Evolutionary conservation across 2,888 invertebrate species (phyloP).

Genomic region (Eretmocerus hayati): DNA sequence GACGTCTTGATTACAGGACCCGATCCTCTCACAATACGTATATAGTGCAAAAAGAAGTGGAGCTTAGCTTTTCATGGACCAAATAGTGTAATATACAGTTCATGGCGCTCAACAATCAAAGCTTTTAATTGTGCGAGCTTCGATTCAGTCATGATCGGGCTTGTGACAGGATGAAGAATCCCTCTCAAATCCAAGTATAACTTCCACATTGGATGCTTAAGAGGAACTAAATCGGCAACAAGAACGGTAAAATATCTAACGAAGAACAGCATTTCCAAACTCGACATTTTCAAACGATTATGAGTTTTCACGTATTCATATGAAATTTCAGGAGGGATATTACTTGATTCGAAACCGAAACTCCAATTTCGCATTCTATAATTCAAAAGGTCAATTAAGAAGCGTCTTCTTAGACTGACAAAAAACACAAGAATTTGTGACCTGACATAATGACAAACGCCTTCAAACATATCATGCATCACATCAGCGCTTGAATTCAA

Average conservation of each 20-base stretch:
- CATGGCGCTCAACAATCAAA: background rate
- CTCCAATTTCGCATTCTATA: background rate
- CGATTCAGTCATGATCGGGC: background rate
- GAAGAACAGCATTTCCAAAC: background rate
- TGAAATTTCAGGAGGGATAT: background rate
- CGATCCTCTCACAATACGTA: background rate
- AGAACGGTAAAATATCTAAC: background rate
- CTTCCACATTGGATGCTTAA: background rate
- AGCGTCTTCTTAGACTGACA: background rate
- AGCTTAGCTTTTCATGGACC: background rate
- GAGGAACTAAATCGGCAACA: background rate
- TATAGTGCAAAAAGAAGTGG: conserved; percentile 2
- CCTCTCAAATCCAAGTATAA: background rate
- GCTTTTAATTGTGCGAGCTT: background rate
- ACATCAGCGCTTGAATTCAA: background rate
- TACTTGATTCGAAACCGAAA: background rate
- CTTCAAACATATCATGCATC: background rate
- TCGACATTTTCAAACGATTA: background rate
- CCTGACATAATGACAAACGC: background rate
- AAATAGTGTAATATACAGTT: background rate
- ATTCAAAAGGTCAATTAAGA: background rate
- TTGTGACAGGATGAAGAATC: background rate
- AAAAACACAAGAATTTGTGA: background rate
- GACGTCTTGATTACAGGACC: background rate
- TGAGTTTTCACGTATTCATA: background rate